Base-by-base conservation (phyloP, 2,797 vertebrate species). In the Phrynocephalus guinanensis region DNA sequence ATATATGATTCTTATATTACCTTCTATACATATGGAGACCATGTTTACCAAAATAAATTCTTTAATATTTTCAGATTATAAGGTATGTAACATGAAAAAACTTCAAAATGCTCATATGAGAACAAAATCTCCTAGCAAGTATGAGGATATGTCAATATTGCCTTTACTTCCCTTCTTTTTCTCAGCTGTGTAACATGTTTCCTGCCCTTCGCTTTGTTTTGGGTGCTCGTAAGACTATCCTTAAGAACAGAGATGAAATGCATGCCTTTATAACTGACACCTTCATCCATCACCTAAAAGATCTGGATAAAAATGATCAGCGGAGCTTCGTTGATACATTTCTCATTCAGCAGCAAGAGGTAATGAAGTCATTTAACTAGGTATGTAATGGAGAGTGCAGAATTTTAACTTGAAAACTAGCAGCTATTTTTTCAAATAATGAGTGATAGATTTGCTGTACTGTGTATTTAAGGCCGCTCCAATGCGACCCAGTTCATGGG, bases 321-420 rank as follows among this genome's bases (percentile, higher is more conserved):
- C 66, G 81, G 22, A 87, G 48, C 33, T 87, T 83, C n/a, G 60
- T 87, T 60, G 86, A 87, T n/a, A 26, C 81, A 8, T 87, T 87
- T 60, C 73, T 87, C 1, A 44, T 83, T 6, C 80, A 9, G 26
- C 80, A 87, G 24, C 50, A 79, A 68, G 52, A 87, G 81, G 86
- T 87, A 78, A 87, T 3, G 2, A 20, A 63, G 15, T 63, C 60
- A 18, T 63, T 63, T 56, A 16, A 63, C 16, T 63, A 10, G 52
- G 2, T 63, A 63, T 63, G 60, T 15, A 63, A 20, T 20, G 18
- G 15, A 16, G 60, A 1, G 5, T 80, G 56, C 30, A 30, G 15
- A 18, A 56, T 79, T 79, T 79, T 79, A 79, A 8, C 2, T 15
- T 15, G 60, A 63, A 63, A 70, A 70, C 28, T 10, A 10, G 4